Percentiles rank a stretch among this genome's conserved stretches.
Conservation (phyloP, 2,797 vertebrate genomes). For the Lycodopsis pacificus region DNA sequence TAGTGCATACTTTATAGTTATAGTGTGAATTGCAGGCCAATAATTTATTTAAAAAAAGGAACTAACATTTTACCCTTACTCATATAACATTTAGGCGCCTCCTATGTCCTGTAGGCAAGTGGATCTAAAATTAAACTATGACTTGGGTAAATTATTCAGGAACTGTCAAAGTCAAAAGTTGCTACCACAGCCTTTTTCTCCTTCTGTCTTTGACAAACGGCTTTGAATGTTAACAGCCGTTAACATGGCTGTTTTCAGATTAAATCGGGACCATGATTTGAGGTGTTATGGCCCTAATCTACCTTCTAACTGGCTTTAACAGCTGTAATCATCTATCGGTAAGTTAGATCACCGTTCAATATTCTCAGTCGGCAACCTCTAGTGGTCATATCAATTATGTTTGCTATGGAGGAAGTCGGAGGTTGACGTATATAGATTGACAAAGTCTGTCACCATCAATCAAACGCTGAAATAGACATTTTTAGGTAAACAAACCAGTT, state of each 20-base stretch:
- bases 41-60: too few species aligned
- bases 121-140: not conserved
- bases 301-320: not conserved
- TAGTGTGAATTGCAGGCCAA: not conserved
- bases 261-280: not conserved
- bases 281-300: not conserved
- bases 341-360: not conserved
- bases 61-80: not conserved
- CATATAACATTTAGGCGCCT: not conserved
- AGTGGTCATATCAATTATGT: not conserved
- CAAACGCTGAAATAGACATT: not conserved
- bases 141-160: slow-evolving; percentile 7
- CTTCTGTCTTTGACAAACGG: not conserved
- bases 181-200: slow-evolving; percentile 3
- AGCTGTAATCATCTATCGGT: not conserved
- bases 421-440: not conserved
- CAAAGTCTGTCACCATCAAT: not conserved
- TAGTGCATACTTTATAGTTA: not conserved
- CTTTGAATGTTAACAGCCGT: not conserved
- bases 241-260: not conserved
- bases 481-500: too few species aligned
- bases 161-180: not conserved
- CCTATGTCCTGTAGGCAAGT: not conserved
- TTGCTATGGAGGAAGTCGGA: not conserved
- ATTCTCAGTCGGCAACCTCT: not conserved